Evolutionary conservation across 2,797 vertebrate genomes (phyloP), one percentile per base, ranked within the genome.

Genomic region (Rachycentron canadum): DNA sequence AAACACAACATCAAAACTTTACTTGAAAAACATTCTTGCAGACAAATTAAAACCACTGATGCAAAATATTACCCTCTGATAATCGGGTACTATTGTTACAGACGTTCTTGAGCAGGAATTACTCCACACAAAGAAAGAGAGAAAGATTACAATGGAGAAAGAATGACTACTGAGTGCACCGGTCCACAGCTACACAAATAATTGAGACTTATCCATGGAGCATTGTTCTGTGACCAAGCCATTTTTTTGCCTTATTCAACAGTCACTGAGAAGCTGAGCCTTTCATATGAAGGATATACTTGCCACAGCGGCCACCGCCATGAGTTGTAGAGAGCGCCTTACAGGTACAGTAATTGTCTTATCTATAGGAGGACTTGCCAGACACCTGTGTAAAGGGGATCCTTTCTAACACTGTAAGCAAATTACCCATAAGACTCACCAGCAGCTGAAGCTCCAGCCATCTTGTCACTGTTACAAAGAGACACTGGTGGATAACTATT

Each of bases 31-130:
- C 58, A 32, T 58, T 65, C 71, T 80, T 40, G 65, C 50, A 11
- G 49, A 60, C 73, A 78, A 78, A 87, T 86, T 89, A 78, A 86
- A 87, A 69, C 68, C 14, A 41, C 50, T 65, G 69, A 72, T 76
- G 81, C 77, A 62, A 77, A 86, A 75, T 65, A 71, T 73, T 65
- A 60, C 32, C 59, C 23, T 45, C 53, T 76, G 61, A 81, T 82
- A 69, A 76, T 71, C 53, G 21, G 64, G 57, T 55, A 30, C 12
- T 59, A 69, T 32, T 71, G 52, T 57, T 60, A 40, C n/a, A n/a
- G n/a, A 40, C 56, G 62, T 62, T 69, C 41, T 62, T n/a, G 45
- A 71, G 65, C 56, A 69, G 40, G 40, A 81, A 79, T 87, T 78
- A 76, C 43, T 64, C 14, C 2, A 21, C 68, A 72, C 55, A 76